Conservation (phyloP, 2,113 vertebrate species). For the Vanacampus margaritifer region DNA sequence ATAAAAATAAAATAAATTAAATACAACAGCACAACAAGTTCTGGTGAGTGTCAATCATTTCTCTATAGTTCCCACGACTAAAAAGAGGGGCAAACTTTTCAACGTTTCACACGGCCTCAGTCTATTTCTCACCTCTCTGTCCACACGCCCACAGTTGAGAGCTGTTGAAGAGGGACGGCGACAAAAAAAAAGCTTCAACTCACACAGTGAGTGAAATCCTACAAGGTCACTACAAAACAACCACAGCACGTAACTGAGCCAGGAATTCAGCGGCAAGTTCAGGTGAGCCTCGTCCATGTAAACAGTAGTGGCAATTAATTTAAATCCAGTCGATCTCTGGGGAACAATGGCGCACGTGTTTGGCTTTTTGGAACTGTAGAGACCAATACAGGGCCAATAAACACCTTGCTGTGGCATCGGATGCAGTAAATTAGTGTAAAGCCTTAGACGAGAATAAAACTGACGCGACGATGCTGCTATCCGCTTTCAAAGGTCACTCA, state of each 20-base stretch:
- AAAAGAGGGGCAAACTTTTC: slow-evolving; percentile 47
- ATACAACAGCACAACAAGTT: background rate
- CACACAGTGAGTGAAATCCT: slow-evolving; percentile 29
- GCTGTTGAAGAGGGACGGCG: slow-evolving; percentile 51
- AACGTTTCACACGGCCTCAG: slow-evolving; percentile 57
- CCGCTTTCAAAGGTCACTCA: slow-evolving; percentile 36
- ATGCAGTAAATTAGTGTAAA: slow-evolving; percentile 69
- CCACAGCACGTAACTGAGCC: no score
- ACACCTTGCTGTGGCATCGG: slow-evolving; percentile 54
- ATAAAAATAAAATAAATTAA: no score
- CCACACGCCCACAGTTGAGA: slow-evolving; percentile 52
- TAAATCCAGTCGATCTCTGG: slow-evolving; percentile 63
- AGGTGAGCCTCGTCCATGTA: slow-evolving; percentile 21
- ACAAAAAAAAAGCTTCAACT: slow-evolving; percentile 34
- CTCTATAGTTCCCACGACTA: slow-evolving; percentile 29
- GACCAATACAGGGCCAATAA: slow-evolving; percentile 58
- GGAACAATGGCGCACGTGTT: slow-evolving; percentile 71
- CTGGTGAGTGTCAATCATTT: slow-evolving; percentile 11
- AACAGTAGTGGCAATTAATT: slow-evolving; percentile 44
- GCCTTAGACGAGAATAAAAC: slow-evolving; percentile 61
- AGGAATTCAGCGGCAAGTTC: no score
- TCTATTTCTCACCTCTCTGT: slow-evolving; percentile 61
- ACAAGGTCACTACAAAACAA: slow-evolving; percentile 11
- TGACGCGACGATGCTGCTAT: slow-evolving; percentile 53
- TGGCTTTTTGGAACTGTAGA: slow-evolving; percentile 39